These are phyloP conservation scores for Lamellibrachia columna DNA, from an alignment of 2,888 invertebrate species.

Conservation along the genomic window DNA sequence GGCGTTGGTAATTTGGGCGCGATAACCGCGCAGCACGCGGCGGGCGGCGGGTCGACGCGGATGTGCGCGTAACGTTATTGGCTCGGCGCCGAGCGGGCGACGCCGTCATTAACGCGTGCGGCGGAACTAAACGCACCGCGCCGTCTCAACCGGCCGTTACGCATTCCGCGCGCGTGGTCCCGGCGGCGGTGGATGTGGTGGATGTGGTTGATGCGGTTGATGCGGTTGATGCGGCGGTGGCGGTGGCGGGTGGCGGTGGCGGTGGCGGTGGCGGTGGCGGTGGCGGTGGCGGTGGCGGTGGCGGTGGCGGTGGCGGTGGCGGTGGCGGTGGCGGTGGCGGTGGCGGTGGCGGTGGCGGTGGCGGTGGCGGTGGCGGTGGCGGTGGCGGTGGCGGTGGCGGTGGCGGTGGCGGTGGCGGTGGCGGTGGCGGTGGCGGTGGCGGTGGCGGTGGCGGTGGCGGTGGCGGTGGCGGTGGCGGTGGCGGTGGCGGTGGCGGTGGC, in stretches of 20 bases:
- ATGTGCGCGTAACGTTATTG: slow-evolving; percentile 4
- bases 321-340: background rate
- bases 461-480: no score
- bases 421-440: no score
- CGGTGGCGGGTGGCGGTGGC: background rate
- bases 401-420: background rate
- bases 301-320: background rate
- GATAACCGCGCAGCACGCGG: background rate
- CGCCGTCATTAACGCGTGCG: background rate
- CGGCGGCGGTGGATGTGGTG: background rate
- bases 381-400: background rate
- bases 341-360: background rate
- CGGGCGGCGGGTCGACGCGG: background rate
- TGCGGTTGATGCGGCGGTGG: background rate
- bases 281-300: background rate
- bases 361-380: background rate
- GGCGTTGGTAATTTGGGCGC: slow-evolving; percentile 11
- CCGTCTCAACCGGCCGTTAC: background rate
- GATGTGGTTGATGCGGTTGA: background rate
- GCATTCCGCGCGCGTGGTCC: background rate
- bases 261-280: background rate
- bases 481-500: no score
- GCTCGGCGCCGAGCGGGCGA: slow-evolving; percentile 10
- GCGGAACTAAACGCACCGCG: slow-evolving; percentile 11
- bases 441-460: no score